phyloP scores from a whole-genome alignment of 2,888 invertebrate species.

The Lacanobia wlatinum region DNA sequence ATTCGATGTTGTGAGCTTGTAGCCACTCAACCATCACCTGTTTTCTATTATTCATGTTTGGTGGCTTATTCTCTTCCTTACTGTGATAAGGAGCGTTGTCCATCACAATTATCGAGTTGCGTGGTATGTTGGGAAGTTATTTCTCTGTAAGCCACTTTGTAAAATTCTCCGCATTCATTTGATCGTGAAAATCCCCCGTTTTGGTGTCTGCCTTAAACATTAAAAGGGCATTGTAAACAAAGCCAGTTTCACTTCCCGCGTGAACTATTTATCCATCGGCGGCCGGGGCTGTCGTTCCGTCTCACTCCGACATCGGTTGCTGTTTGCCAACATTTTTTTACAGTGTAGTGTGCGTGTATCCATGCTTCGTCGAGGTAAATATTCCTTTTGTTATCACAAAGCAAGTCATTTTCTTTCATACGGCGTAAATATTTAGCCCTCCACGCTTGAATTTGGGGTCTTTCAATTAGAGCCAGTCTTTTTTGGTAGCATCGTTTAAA shows the following conservation, averaged over 20 bases:
- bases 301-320: not conserved
- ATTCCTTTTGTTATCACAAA: not conserved
- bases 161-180: not conserved
- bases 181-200: not conserved
- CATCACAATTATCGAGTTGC: not conserved
- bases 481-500: conserved; percentile 35
- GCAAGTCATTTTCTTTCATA: not conserved
- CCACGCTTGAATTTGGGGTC: conserved; percentile 54
- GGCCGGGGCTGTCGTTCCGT: not conserved
- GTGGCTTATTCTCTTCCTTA: not conserved
- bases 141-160: not conserved
- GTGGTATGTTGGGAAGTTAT: not conserved
- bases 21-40: conserved; percentile 1
- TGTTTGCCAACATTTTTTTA: conserved; percentile 1
- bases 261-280: not conserved
- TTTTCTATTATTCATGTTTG: not conserved
- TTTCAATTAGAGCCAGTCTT: conserved; percentile 51
- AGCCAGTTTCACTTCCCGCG: not conserved
- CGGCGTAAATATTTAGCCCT: conserved; percentile 51
- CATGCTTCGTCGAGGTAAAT: not conserved
- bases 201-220: too few species aligned
- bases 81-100: not conserved
- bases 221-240: not conserved
- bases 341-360: not conserved
- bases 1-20: not conserved